phyloP scores from a whole-genome alignment of 1,140 invertebrate species.

The Drosophila trapezifrons region DNA sequence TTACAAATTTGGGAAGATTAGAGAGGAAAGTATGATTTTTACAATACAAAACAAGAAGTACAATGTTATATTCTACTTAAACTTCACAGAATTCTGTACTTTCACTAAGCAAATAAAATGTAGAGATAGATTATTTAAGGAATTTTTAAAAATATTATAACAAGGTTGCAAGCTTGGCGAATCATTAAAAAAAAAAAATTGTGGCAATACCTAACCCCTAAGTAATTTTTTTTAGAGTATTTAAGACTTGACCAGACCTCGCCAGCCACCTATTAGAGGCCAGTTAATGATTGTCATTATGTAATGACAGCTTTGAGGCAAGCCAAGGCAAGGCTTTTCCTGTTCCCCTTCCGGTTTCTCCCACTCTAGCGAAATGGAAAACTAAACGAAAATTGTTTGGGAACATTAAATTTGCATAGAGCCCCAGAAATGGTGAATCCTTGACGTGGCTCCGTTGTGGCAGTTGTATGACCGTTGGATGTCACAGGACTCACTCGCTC shows the following conservation, averaged over 20 bases:
- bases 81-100: too few relatives aligned
- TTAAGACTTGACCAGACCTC: neutral
- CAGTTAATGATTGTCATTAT: conserved; percentile 78
- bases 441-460: conserved; percentile 21
- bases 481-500: conserved; percentile 50
- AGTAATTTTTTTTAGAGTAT: conserved; percentile 16
- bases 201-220: neutral
- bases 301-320: conserved; percentile 65
- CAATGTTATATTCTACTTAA: too few relatives aligned
- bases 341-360: neutral
- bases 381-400: conserved; percentile 51
- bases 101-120: too few relatives aligned
- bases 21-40: too few relatives aligned
- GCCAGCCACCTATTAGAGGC: conserved; percentile 27
- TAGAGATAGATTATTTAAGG: neutral
- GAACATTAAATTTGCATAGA: conserved; percentile 72
- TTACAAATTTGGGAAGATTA: too few relatives aligned
- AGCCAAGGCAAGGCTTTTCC: conserved; percentile 15
- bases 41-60: too few relatives aligned
- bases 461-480: conserved; percentile 37
- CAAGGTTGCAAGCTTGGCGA: neutral
- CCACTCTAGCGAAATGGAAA: conserved; percentile 27
- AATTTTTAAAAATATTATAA: neutral
- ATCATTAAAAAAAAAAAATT: too few relatives aligned
- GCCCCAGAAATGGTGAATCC: conserved; percentile 40